A percentile compares a stretch with the other conserved stretches of the same genome.
Conservation (phyloP, 2,797 vertebrate genomes). For the Meda fulgida region DNA sequence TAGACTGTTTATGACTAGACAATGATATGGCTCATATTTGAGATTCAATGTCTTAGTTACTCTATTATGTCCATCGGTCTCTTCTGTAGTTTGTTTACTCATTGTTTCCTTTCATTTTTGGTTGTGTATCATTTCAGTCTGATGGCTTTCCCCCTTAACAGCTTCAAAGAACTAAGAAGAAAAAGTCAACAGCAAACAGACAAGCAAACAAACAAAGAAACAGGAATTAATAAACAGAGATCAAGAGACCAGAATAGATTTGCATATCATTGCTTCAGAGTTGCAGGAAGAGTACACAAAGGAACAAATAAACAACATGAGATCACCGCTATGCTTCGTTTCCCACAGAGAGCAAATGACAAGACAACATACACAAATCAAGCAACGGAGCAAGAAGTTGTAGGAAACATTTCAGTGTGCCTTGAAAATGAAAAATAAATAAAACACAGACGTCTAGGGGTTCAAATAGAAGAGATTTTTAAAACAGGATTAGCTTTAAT, state of each 20-base stretch:
- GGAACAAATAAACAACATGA: slow-evolving; percentile 45
- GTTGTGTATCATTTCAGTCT: slow-evolving; percentile 3
- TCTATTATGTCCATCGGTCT: not conserved
- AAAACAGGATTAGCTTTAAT: slow-evolving; percentile 1
- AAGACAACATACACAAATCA: slow-evolving; percentile 39
- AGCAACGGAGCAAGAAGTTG: slow-evolving; percentile 19
- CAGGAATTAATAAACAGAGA: slow-evolving; percentile 40
- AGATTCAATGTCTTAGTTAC: not conserved
- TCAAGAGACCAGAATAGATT: slow-evolving; percentile 35
- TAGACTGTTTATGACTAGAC: slow-evolving; percentile 61
- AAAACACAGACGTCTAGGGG: not conserved
- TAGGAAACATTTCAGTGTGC: slow-evolving; percentile 28
- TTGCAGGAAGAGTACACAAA: slow-evolving; percentile 28
- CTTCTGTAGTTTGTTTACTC: slow-evolving; percentile 9
- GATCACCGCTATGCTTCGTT: slow-evolving; percentile 21
- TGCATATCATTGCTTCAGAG: slow-evolving; percentile 46
- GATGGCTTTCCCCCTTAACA: not conserved
- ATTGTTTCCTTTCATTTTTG: slow-evolving; percentile 18
- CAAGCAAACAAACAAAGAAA: slow-evolving; percentile 39
- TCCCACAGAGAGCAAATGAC: slow-evolving; percentile 32
- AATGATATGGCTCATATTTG: slow-evolving; percentile 34
- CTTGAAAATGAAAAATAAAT: slow-evolving; percentile 25
- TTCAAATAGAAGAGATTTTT: not conserved
- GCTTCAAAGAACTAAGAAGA: slow-evolving; percentile 25
- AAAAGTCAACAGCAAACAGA: slow-evolving; percentile 25